Conservation (phyloP, 2,113 vertebrate species). For the Sinocyclocheilus anshuiensis region DNA sequence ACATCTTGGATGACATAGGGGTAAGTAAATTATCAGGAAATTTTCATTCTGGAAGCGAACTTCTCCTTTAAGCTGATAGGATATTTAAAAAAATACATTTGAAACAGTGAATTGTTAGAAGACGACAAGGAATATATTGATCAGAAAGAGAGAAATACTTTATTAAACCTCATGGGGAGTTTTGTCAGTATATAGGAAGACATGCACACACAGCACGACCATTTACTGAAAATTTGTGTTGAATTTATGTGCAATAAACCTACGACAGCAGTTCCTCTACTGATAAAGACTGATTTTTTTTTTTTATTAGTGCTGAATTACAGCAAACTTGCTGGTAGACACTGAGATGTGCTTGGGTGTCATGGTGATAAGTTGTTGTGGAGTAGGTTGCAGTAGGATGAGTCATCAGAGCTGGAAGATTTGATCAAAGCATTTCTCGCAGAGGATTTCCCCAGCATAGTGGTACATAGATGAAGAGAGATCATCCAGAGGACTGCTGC, state of each 20-base stretch:
- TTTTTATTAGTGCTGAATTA: background rate
- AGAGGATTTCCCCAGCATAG: conserved; percentile 58
- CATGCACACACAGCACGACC: background rate
- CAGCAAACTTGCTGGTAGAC: background rate
- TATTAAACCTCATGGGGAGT: background rate
- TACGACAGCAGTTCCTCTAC: background rate
- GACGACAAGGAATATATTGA: background rate
- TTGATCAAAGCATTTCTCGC: conserved; percentile 61
- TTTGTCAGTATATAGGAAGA: background rate
- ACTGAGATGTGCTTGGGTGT: conserved; percentile 16
- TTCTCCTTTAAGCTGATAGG: background rate
- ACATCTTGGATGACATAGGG: too few relatives aligned
- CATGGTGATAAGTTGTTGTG: background rate
- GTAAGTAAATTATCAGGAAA: too few relatives aligned
- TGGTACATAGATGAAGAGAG: conserved; percentile 64
- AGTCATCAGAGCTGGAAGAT: conserved; percentile 17
- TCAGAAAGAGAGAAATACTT: background rate
- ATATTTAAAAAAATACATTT: background rate
- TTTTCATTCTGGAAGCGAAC: too few relatives aligned
- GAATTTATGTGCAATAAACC: background rate
- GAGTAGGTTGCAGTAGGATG: conserved; percentile 44
- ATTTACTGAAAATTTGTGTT: background rate
- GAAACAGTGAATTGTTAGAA: background rate
- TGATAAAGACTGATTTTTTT: background rate
- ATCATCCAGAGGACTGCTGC: conserved; percentile 63